Evolutionary conservation across 2,113 vertebrate genomes (phyloP), one percentile per base, ranked within the genome.

Genomic region (Hirundichthys speculiger): DNA sequence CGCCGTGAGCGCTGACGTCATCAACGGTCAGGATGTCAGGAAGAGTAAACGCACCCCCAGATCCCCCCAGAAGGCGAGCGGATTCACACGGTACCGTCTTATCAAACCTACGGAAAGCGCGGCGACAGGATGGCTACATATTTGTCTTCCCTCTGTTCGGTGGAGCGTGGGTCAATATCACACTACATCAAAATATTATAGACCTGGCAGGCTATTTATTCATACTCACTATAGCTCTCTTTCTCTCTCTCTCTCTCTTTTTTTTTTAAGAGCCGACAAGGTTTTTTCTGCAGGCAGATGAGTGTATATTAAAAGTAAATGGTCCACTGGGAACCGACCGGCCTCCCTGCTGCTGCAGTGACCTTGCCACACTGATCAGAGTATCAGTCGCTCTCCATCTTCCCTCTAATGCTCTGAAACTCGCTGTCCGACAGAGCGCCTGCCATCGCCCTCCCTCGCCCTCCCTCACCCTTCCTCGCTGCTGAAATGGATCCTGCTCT

Each of bases 221-320:
- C 16, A 5, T 46, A 5, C 52, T 62, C 62, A 63, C 41, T 9
- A 55, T 64, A 75, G 64, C 68, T 69, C 59, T 60, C 67, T 56
- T 50, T 27, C 6, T 64, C 78, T 67, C 68, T 69, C 59, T 60
- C 67, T 56, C 54, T 27, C 6, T 27, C 6, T 27, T 27, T 27
- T 27, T 51, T 71, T 68, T 73, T 43, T 43, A 1, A 42, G 63
- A 47, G 51, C 63, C 49, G 5, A 50, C 54, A 79, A 45, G 38
- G 7, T 0, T 0, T 49, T 73, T 72, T 69, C 10, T 81, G 53
- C 64, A 80, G 71, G 78, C 84, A 82, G 70, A 85, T 87, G 87
- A 89, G 87, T 77, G 82, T 64, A 52, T 83, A 74, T 89, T 87
- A 80, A 85, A 80, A 85, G 73, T 82, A 86, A 88, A 82, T 69